Percentiles rank a stretch among this genome's conserved stretches.
Evolutionary conservation across 1,140 invertebrate species (phyloP).

Genomic region (Rhyzopertha dominica): DNA sequence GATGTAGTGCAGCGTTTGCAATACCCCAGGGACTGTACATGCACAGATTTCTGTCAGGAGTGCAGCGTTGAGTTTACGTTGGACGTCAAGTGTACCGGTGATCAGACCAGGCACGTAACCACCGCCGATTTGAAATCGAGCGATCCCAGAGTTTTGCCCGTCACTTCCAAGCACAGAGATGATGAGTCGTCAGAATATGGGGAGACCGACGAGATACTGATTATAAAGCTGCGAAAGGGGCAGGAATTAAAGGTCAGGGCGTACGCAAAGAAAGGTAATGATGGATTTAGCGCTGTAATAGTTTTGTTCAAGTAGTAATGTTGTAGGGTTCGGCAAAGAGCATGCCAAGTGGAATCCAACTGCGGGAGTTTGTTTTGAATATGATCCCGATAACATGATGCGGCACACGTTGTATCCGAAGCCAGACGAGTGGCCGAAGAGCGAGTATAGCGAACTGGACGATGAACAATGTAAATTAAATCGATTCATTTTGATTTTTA

Average conservation of each 20-base stretch:
- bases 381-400: conserved; percentile 98
- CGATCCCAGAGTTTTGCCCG: conserved; percentile 86
- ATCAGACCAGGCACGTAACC: conserved; percentile 92
- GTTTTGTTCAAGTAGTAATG: background rate
- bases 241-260: conserved; percentile 94
- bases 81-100: conserved; percentile 92
- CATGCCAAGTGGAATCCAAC: conserved; percentile 99
- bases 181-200: conserved; percentile 91
- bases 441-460: conserved; percentile 90
- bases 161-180: conserved; percentile 84
- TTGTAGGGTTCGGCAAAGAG: conserved; percentile 91
- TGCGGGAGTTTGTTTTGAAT: conserved; percentile 96
- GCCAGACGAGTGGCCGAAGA: conserved; percentile 99
- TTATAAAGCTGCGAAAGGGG: conserved; percentile 96
- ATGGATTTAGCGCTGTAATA: background rate
- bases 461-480: conserved; percentile 77
- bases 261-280: conserved; percentile 79
- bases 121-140: conserved; percentile 92
- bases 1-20: conserved; percentile 62
- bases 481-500: conserved; percentile 9
- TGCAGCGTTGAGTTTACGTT: conserved; percentile 98
- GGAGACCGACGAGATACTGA: conserved; percentile 92
- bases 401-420: conserved; percentile 95
- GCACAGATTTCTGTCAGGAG: conserved; percentile 93
- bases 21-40: conserved; percentile 77